These are phyloP conservation scores for Ichneumoninae sp. DNA, from an alignment of 2,888 invertebrate genomes.

Conservation along the genomic window DNA sequence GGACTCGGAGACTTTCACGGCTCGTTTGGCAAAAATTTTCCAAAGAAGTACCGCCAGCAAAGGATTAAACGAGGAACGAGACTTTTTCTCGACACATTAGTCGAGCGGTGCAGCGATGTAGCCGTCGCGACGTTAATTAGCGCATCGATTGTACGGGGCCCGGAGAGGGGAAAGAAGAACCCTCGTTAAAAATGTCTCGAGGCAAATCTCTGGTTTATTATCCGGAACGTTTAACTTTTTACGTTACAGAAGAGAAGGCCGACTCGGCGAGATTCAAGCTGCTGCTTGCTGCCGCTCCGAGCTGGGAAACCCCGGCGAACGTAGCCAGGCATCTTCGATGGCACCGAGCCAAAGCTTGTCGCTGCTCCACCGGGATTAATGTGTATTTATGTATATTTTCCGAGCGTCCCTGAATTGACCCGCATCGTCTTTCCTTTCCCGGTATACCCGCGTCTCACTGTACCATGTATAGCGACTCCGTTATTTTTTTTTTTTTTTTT, in stretches of 20 bases:
- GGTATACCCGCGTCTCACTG: constrained; percentile 40
- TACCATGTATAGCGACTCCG: constrained; percentile 23
- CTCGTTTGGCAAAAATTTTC: constrained; percentile 61
- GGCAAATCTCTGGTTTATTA: constrained; percentile 82
- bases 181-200: constrained; percentile 79
- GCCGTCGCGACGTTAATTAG: constrained; percentile 74
- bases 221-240: constrained; percentile 81
- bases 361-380: constrained; percentile 78
- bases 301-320: constrained; percentile 55
- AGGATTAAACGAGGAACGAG: constrained; percentile 58
- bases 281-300: constrained; percentile 19
- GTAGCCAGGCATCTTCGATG: constrained; percentile 78
- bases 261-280: constrained; percentile 55
- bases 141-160: constrained; percentile 77
- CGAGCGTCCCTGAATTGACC: constrained; percentile 73
- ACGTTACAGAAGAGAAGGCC: constrained; percentile 60
- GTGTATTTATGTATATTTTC: constrained; percentile 80
- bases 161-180: constrained; percentile 55
- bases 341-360: constrained; percentile 78
- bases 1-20: constrained; percentile 59
- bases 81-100: constrained; percentile 60
- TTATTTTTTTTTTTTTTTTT: constrained; percentile 35
- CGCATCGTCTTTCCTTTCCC: constrained; percentile 60
- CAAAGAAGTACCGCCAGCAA: constrained; percentile 44
- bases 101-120: constrained; percentile 41